Base-by-base conservation (phyloP, 2,888 invertebrate species). In the Meteorus colon region DNA sequence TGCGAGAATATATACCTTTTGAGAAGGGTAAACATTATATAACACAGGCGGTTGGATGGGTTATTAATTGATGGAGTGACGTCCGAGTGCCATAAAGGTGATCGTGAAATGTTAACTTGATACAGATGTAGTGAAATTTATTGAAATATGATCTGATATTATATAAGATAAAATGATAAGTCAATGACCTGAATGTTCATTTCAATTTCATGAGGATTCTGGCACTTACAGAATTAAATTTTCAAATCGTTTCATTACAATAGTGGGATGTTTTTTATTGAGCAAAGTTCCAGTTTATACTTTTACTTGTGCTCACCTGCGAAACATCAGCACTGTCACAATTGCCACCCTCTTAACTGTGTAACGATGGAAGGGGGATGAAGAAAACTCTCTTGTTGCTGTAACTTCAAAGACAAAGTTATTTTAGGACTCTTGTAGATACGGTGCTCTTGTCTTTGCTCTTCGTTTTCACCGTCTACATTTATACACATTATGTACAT, bases 61-160 rank as follows among this genome's bases (percentile, higher is more conserved):
- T 81, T 80, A 81, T 81, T 81, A 81, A 81, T 81, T 81, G 80
- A 81, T 81, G 81, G 80, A 81, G 77, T 78, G 76, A 76, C 74
- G 78, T 75, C 68, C 63, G 80, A 66, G 77, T 72, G 71, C 77
- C 77, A 79, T 77, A 78, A 78, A 70, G 75, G 69, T 76, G 79
- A 79, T 80, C 63, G 75, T 60, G 79, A 80, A 41, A 77, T 74
- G 78, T 70, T 74, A 51, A 6, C 34, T 45, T 48, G 14, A 73
- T 69, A 60, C 41, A 37, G 48, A 19, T 55, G 6, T 55, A 55
- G 19, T 34, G 19, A 55, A 48, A 48, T 48, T 48, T 16, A 48
- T 48, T 48, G 16, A 5, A 48, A n/a, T 16, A n/a, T 48, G 1
- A 14, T n/a, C 4, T 16, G 16, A n/a, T 16, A 48, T 48, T n/a